A percentile compares a stretch with the other conserved stretches of the same genome.
phyloP scores from a whole-genome alignment of 2,797 vertebrate species.

The Neosilurus mollespiculum region DNA sequence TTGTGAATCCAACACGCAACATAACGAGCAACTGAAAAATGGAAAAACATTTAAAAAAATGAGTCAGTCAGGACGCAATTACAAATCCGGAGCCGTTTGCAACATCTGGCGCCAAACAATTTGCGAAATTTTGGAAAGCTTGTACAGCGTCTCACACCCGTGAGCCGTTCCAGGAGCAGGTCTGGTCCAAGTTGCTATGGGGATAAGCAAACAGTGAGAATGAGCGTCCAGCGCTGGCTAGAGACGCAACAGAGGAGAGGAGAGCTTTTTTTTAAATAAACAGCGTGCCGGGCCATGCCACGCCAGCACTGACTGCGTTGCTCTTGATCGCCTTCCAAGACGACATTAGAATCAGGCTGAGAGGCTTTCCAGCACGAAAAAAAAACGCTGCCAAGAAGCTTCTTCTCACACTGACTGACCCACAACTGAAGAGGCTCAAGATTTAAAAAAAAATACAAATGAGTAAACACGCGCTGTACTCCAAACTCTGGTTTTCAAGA shows the following conservation, averaged over 20 bases:
- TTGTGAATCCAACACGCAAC: not conserved
- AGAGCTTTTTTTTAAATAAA: constrained; percentile 56
- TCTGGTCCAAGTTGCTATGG: constrained; percentile 22
- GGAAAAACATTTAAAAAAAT: not conserved
- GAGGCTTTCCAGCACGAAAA: constrained; percentile 46
- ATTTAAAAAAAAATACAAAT: not conserved
- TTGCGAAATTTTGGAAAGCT: constrained; percentile 26
- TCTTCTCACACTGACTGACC: constrained; percentile 53
- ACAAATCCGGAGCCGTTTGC: not conserved
- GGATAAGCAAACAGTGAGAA: constrained; percentile 32
- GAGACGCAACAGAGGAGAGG: constrained; percentile 35
- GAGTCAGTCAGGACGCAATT: constrained; percentile 11
- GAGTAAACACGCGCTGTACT: not conserved
- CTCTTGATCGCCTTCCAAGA: constrained; percentile 55
- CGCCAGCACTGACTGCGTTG: constrained; percentile 50
- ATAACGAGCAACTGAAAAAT: not conserved
- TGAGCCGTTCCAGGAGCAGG: not conserved
- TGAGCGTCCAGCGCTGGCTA: constrained; percentile 21
- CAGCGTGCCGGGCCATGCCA: constrained; percentile 48
- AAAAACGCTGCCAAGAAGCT: constrained; percentile 51
- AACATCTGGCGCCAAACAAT: constrained; percentile 27
- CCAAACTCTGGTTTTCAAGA: not conserved
- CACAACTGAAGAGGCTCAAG: constrained; percentile 34
- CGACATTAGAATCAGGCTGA: constrained; percentile 42
- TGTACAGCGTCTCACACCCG: not conserved